Evolutionary conservation across 2,888 invertebrate genomes (phyloP).

Genomic region (Agrochola circellaris): DNA sequence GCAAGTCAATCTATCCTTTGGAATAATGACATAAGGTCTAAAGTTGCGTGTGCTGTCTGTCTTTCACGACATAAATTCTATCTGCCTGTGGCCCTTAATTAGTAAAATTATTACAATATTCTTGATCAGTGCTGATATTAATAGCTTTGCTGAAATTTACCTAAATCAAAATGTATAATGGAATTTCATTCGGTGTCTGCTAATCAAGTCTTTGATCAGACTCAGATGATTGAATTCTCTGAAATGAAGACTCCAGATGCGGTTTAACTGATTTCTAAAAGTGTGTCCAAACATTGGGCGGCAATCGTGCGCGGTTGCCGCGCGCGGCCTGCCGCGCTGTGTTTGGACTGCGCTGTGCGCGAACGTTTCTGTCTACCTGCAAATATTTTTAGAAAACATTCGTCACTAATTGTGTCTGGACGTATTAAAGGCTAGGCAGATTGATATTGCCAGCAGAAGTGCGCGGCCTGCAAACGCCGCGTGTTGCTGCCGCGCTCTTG

Average conservation of each 20-base stretch:
- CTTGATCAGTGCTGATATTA: slow-evolving; percentile 25
- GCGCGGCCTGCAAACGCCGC: too few relatives aligned
- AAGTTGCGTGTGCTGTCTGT: slow-evolving; percentile 3
- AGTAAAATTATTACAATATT: slow-evolving; percentile 22
- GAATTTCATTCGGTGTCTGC: neutral
- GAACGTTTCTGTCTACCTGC: too few relatives aligned
- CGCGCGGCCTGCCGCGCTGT: too few relatives aligned
- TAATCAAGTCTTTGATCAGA: neutral
- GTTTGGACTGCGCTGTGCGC: too few relatives aligned
- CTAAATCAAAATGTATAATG: neutral
- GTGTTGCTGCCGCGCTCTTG: too few relatives aligned
- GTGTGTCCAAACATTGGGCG: too few relatives aligned
- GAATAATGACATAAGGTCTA: neutral
- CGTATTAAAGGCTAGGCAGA: too few relatives aligned
- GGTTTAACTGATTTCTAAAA: too few relatives aligned
- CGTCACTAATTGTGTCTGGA: too few relatives aligned
- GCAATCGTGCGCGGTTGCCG: too few relatives aligned
- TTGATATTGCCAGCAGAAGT: too few relatives aligned
- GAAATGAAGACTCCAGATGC: neutral
- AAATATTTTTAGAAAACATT: too few relatives aligned
- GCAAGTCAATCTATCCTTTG: slow-evolving; percentile 37
- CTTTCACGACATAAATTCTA: slow-evolving; percentile 68
- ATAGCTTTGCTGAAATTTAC: slow-evolving; percentile 12
- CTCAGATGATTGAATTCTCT: neutral
- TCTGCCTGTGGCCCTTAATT: slow-evolving; percentile 21